phyloP scores from a whole-genome alignment of 2,113 vertebrate species.

The Sakesphorus luctuosus region DNA sequence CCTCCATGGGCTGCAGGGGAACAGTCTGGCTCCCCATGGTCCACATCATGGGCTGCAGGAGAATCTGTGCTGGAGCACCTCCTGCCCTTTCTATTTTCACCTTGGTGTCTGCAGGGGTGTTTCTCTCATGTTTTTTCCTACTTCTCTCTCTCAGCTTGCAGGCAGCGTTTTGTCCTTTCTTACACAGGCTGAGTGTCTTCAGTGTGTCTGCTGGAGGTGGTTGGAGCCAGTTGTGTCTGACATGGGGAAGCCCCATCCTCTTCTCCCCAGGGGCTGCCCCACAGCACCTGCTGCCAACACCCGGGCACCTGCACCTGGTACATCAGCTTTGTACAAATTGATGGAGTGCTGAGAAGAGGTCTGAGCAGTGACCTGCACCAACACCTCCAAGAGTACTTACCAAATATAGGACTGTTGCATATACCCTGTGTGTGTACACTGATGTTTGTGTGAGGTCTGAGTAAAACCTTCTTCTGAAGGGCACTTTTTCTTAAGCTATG shows the following conservation, averaged over 20 bases:
- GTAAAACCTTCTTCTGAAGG: background rate
- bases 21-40: background rate
- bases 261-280: background rate
- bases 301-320: background rate
- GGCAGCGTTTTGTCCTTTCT: background rate
- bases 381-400: background rate
- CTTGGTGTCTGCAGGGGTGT: background rate
- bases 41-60: background rate
- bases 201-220: background rate
- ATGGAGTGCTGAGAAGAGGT: background rate
- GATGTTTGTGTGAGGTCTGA: background rate
- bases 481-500: background rate
- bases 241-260: background rate
- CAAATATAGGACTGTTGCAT: background rate
- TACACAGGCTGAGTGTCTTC: background rate
- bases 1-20: background rate
- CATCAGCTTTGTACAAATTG: background rate
- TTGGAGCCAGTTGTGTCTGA: background rate
- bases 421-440: rapidly evolving
- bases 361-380: background rate
- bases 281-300: background rate
- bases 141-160: background rate
- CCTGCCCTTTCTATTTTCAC: background rate
- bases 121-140: background rate
- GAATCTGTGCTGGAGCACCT: background rate